These are phyloP conservation scores for Thermophis baileyi DNA, from an alignment of 2,113 vertebrate species.

Conservation along the genomic window DNA sequence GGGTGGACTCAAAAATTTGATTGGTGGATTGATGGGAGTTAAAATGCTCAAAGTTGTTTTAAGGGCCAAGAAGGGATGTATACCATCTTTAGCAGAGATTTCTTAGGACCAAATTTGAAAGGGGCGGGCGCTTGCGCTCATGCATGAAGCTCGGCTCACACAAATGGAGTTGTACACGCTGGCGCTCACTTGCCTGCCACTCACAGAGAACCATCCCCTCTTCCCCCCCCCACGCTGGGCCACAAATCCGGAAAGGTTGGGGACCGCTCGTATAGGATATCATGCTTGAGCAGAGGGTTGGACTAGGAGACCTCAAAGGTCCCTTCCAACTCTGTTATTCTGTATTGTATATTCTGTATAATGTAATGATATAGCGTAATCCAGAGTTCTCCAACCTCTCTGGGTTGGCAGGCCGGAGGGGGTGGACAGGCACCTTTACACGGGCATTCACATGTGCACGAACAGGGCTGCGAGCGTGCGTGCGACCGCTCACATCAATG, in stretches of 20 bases:
- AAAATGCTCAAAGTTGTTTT: not conserved
- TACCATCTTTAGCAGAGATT: not conserved
- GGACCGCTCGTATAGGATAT: not conserved
- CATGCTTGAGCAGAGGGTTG: not conserved
- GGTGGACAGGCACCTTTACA: too few relatives aligned
- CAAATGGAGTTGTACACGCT: too few relatives aligned
- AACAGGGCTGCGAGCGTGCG: too few relatives aligned
- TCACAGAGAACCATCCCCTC: not conserved
- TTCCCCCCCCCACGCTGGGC: not conserved
- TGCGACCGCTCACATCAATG: fast-evolving
- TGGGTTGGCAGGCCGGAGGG: too few relatives aligned
- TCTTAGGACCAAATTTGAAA: not conserved
- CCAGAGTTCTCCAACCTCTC: too few relatives aligned
- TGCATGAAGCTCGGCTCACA: fast-evolving
- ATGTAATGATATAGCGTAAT: too few relatives aligned
- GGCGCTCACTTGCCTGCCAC: too few relatives aligned
- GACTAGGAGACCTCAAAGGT: not conserved
- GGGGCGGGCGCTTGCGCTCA: too few relatives aligned
- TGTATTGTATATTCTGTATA: too few relatives aligned
- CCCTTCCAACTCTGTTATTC: not conserved
- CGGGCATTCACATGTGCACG: fast-evolving
- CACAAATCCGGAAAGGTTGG: not conserved
- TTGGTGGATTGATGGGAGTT: not conserved
- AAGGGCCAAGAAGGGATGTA: not conserved
- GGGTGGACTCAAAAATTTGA: too few relatives aligned